phyloP scores from a whole-genome alignment of 2,888 invertebrate species.

The Chymomyza caudatula region DNA sequence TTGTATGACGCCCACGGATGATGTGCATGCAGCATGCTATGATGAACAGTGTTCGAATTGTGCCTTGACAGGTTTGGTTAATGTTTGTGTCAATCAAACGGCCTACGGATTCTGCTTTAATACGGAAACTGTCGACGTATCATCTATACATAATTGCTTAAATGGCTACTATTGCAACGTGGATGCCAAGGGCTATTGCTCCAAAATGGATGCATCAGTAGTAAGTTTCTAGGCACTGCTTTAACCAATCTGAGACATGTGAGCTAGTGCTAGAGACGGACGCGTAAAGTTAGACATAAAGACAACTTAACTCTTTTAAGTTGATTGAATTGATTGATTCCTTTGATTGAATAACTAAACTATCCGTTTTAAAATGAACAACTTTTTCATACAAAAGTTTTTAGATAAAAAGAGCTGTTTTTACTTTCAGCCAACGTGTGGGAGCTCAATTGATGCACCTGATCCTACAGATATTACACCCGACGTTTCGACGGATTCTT shows the following conservation, averaged over 20 bases:
- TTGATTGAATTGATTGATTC: too few species aligned
- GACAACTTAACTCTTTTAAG: too few species aligned
- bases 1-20: not conserved
- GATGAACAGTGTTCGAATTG: conserved; percentile 33
- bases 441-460: not conserved
- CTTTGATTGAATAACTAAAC: too few species aligned
- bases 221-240: too few species aligned
- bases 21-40: conserved; percentile 20
- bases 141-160: conserved; percentile 22
- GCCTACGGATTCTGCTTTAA: conserved; percentile 43
- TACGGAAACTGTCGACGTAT: not conserved
- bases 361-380: too few species aligned
- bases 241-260: too few species aligned
- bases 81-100: conserved; percentile 47
- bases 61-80: conserved; percentile 21
- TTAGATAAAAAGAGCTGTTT: too few species aligned
- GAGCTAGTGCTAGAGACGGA: too few species aligned
- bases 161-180: conserved; percentile 36
- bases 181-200: conserved; percentile 23
- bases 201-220: conserved; percentile 25
- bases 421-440: conserved; percentile 34
- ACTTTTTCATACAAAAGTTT: not conserved
- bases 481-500: not conserved
- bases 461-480: not conserved
- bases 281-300: too few species aligned